Conservation (phyloP, 2,888 invertebrate species). For the Melanophora roralis region DNA sequence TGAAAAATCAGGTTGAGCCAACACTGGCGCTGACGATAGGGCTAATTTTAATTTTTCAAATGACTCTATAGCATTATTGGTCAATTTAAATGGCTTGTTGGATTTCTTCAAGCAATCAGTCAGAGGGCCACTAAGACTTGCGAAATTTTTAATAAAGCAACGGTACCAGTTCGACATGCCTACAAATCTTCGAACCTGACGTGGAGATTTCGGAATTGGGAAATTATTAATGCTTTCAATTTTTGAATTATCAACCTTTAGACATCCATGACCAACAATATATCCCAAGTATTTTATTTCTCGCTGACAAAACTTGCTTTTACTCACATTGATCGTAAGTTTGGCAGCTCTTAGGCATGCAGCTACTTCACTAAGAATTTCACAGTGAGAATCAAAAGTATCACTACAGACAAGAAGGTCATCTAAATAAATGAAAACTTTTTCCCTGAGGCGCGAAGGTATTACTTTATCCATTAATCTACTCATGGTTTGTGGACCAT, state of each 20-base stretch:
- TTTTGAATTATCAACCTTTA: constrained; percentile 5
- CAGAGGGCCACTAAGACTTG: not conserved
- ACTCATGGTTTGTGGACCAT: constrained; percentile 54
- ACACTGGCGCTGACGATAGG: not conserved
- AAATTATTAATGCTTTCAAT: not conserved
- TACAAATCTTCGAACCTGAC: not conserved
- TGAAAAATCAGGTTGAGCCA: not conserved
- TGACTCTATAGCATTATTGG: not conserved
- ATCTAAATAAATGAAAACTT: too few species aligned
- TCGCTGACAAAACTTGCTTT: too few species aligned
- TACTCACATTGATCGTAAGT: too few species aligned
- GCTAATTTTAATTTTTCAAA: constrained; percentile 10
- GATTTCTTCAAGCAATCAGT: not conserved
- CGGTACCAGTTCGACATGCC: constrained; percentile 1
- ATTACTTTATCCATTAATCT: constrained; percentile 35
- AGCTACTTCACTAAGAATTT: too few species aligned
- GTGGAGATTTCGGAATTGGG: not conserved
- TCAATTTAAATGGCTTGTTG: not conserved
- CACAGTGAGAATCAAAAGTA: too few species aligned
- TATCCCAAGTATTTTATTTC: constrained; percentile 24
- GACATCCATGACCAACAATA: not conserved
- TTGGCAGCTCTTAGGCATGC: too few species aligned
- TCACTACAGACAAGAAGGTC: too few species aligned
- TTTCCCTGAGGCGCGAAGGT: constrained; percentile 1
- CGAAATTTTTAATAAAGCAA: constrained; percentile 4